Base-by-base conservation (phyloP, 37 sponge, comb jelly and placozoan species). In the Ianthella basta region DNA sequence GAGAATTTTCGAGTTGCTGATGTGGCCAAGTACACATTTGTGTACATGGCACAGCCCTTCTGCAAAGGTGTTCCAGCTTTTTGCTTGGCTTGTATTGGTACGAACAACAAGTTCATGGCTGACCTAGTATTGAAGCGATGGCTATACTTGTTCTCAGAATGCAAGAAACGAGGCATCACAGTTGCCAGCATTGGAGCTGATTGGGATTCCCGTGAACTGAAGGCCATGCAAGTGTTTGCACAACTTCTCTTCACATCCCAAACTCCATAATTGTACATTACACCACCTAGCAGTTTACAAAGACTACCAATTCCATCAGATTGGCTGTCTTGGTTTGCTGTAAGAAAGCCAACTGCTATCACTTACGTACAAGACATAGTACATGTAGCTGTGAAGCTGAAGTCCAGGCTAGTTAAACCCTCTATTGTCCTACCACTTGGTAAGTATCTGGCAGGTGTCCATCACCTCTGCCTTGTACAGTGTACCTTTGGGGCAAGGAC, bases 311-410 rank as follows among this genome's bases (percentile, higher is more conserved):
- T 41, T 19, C 50, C 55, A n/a, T 37, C 60, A 50, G 29, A 69
- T 24, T 54, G 79, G 38, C 29, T 35, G 65, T 38, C 24, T 39
- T 55, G 80, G 65, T 85, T 55, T 21, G 27, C 24, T 60, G 24
- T 35, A 3, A 75, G 34, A 21, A 32, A 56, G 3, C 66, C 79
- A 12, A 77, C 64, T n/a, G 21, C 4, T 27, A 77, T 85, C 0
- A 29, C 74, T 5, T 84, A 50, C 73, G 79, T 78, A 0, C 86
- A 85, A 37, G 80, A 85, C 59, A 33, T 59, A 23, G 86, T 85
- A 8, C 86, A 85, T 85, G 40, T 85, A 40, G 86, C 79, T 20
- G 86, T 85, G 20, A 85, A 85, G 79, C 38, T 85, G 41, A 85
- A 85, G 38, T 4, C 65, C 8, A 57, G 80, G 34, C 79, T 85